Base-by-base conservation (phyloP, 2,888 invertebrate species). In the Drosophila mimetica region DNA sequence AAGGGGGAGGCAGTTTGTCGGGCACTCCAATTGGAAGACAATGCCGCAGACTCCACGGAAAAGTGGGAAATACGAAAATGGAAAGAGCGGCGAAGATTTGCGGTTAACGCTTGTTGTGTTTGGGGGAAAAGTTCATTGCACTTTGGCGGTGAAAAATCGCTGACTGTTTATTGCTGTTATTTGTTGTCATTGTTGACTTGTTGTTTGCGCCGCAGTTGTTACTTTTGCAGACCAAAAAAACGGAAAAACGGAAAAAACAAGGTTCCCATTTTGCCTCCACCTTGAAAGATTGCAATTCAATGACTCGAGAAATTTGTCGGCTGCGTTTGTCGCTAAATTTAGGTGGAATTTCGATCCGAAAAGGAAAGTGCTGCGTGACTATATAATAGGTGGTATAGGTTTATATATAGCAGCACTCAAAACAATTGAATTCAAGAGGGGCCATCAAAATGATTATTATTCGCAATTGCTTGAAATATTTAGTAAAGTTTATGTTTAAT, bases 141-240 rank as follows among this genome's bases (percentile, higher is more conserved):
- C 80, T 73, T 73, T 58, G 25, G 30, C 16, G 67, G 64, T 67
- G 70, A 69, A 81, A 81, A 81, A 81, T 86, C 79, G 83, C 75
- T 66, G 80, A 81, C 63, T 79, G 73, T 79, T 85, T 79, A 65
- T 65, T 67, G 63, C 58, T 74, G 61, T 53, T 78, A 46, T 70
- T 46, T 71, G 36, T 44, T 63, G 67, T 57, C 64, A 42, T 50
- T 75, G 60, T 46, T 20, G 41, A 18, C 41, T 55, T 34, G 37
- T 32, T 34, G 18, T 42, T 20, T n/a, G 25, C 18, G 42, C n/a
- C 1, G 42, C 22, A n/a, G 42, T 22, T 42, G 42, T 42, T n/a
- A 8, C 22, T 42, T 42, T 22, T 42, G 8, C 42, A 22, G 22
- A 22, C 42, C 42, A 42, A 42, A 4, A 11, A 16, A 18, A 39